Conservation (phyloP, 2,797 vertebrate genomes). For the Sebastes cheni region DNA sequence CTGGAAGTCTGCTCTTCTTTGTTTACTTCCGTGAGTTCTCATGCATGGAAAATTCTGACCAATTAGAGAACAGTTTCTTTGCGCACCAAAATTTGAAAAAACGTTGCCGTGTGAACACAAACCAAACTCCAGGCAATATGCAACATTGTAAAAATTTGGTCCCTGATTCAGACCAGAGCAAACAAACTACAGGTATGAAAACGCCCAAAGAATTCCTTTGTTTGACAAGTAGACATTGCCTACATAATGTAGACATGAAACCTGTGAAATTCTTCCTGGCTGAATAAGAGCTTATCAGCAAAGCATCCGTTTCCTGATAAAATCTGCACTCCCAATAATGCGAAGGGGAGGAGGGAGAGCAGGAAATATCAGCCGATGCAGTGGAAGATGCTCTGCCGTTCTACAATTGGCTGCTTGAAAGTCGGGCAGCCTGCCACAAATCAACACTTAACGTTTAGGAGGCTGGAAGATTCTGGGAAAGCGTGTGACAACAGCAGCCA, state of each 20-base stretch:
- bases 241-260: conserved; percentile 4
- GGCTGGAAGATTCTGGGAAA: conserved; percentile 74
- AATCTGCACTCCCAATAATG: conserved; percentile 55
- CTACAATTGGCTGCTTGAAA: conserved; percentile 58
- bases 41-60: too few species aligned
- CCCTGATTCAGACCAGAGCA: too few species aligned
- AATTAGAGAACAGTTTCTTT: too few species aligned
- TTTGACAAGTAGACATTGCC: conserved; percentile 1
- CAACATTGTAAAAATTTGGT: too few species aligned
- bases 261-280: conserved; percentile 12
- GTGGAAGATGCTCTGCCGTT: conserved; percentile 54
- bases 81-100: too few species aligned
- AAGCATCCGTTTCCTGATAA: conserved; percentile 52
- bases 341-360: conserved; percentile 25
- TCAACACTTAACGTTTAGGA: conserved; percentile 63
- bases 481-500: conserved; percentile 53
- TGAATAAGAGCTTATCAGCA: conserved; percentile 32
- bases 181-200: too few species aligned
- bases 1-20: too few species aligned
- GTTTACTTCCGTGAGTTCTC: too few species aligned
- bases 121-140: too few species aligned
- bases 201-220: not conserved
- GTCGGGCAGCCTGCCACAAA: conserved; percentile 59
- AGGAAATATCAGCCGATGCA: conserved; percentile 62
- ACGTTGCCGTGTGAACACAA: too few species aligned